A percentile compares a stretch with the other conserved stretches of the same genome.
Evolutionary conservation across 2,113 vertebrate species (phyloP).

Genomic region (Callaeas wilsoni): DNA sequence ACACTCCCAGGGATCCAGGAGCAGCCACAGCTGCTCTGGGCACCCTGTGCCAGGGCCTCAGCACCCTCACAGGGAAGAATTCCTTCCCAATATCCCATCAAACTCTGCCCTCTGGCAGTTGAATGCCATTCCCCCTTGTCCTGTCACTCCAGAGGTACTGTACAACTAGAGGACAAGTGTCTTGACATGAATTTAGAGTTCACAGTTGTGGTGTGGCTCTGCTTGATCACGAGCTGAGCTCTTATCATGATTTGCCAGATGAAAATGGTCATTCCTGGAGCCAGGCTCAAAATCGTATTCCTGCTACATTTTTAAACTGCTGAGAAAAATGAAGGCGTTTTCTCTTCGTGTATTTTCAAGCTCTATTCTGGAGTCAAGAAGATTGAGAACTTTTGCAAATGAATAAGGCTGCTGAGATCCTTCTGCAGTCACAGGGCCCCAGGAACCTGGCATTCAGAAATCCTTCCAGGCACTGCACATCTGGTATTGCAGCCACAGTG

Average conservation of each 20-base stretch:
- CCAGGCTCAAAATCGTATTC: neutral
- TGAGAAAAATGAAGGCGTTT: neutral
- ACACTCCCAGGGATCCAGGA: neutral
- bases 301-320: neutral
- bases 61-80: neutral
- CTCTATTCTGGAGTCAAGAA: neutral
- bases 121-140: neutral
- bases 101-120: neutral
- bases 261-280: neutral
- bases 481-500: neutral
- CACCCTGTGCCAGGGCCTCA: neutral
- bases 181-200: neutral
- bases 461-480: neutral
- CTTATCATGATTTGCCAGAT: neutral
- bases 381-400: neutral
- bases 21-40: neutral
- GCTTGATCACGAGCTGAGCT: neutral
- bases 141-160: neutral
- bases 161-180: neutral
- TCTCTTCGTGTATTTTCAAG: neutral
- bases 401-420: neutral
- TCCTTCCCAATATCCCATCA: neutral
- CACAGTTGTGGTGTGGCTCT: neutral
- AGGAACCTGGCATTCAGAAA: neutral
- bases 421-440: neutral